Percentiles rank a stretch among this genome's conserved stretches.
These are phyloP conservation scores for Phocides pigmalion DNA, from an alignment of 1,140 invertebrate genomes.

Conservation along the genomic window DNA sequence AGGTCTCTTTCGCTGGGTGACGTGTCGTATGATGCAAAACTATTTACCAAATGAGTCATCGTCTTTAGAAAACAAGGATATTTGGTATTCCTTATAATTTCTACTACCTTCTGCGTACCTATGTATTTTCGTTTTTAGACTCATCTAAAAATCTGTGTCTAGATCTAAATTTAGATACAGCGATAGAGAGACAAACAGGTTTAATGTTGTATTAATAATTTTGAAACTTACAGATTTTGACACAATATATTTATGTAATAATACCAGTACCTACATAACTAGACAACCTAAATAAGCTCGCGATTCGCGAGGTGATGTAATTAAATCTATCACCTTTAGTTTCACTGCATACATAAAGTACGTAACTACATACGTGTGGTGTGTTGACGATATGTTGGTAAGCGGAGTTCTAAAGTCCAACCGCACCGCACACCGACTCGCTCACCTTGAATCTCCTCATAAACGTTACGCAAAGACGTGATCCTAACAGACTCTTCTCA, in stretches of 20 bases:
- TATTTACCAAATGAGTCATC: not conserved
- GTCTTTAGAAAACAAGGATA: not conserved
- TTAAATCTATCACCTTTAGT: slow-evolving; percentile 15
- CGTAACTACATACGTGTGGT: not conserved
- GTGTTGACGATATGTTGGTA: slow-evolving; percentile 19
- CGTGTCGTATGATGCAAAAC: not conserved
- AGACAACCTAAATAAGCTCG: too few relatives aligned
- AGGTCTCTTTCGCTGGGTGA: slow-evolving; percentile 13
- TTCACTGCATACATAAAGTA: not conserved
- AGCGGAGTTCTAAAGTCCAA: slow-evolving; percentile 44
- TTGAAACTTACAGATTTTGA: too few relatives aligned
- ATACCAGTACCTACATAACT: not conserved
- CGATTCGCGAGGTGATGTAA: slow-evolving; percentile 17
- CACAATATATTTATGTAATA: too few relatives aligned
- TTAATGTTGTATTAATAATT: too few relatives aligned
- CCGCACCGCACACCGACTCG: slow-evolving; percentile 50
- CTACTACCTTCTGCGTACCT: too few relatives aligned
- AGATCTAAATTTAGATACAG: too few relatives aligned
- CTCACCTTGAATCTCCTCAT: slow-evolving; percentile 73
- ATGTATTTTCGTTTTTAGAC: too few relatives aligned
- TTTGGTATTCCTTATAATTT: too few relatives aligned
- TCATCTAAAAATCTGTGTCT: too few relatives aligned
- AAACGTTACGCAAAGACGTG: slow-evolving; percentile 62
- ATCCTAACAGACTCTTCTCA: slow-evolving; percentile 56
- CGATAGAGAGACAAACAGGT: too few relatives aligned